Percentiles rank a stretch among this genome's conserved stretches.
Conservation (phyloP, 2,888 invertebrate genomes). For the Drosophila basisetae region DNA sequence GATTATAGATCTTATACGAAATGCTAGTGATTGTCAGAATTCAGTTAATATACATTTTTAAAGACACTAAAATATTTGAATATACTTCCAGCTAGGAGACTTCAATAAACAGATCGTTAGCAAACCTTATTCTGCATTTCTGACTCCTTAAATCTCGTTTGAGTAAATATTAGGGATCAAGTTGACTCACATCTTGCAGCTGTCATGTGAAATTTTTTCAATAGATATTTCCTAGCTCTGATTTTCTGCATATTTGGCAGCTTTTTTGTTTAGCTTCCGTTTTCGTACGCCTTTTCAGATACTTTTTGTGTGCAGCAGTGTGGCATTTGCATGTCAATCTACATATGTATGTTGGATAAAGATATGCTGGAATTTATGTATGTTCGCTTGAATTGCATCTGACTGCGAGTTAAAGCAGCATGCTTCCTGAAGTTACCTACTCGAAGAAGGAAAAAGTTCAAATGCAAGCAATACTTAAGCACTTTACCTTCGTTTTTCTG, state of each 20-base stretch:
- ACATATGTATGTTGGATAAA: conserved; percentile 3
- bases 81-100: background rate
- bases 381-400: conserved; percentile 10
- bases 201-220: conserved; percentile 17
- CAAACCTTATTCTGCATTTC: conserved; percentile 23
- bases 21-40: background rate
- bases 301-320: conserved; percentile 19
- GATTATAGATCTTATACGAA: background rate
- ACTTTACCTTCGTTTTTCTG: background rate
- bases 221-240: conserved; percentile 15
- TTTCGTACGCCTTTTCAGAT: conserved; percentile 12
- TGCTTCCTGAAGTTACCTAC: conserved; percentile 3
- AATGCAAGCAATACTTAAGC: background rate
- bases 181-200: conserved; percentile 20
- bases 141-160: conserved; percentile 6
- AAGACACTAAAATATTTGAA: background rate
- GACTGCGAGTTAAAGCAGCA: conserved; percentile 12
- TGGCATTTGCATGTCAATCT: conserved; percentile 32
- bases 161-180: conserved; percentile 26
- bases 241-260: conserved; percentile 8
- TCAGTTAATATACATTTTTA: background rate
- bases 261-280: conserved; percentile 19
- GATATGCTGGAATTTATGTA: conserved; percentile 4
- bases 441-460: conserved; percentile 1
- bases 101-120: conserved; percentile 7